Evolutionary conservation across 2,888 invertebrate species (phyloP).

Genomic region (Trissolcus brochymenae): DNA sequence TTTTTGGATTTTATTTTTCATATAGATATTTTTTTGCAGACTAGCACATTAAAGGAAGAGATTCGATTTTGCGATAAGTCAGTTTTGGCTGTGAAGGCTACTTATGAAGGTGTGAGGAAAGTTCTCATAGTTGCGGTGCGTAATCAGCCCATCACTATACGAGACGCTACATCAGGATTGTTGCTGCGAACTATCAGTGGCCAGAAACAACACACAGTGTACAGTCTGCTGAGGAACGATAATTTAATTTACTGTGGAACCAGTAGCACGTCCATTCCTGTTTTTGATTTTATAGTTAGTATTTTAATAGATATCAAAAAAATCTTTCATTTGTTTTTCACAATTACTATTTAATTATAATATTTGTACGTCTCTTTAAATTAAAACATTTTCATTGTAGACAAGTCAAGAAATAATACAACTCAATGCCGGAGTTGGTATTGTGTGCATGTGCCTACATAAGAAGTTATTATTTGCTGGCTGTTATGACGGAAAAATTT

Average conservation of each 20-base stretch:
- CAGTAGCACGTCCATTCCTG: constrained; percentile 83
- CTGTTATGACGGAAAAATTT: constrained; percentile 88
- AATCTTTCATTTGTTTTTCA: not conserved
- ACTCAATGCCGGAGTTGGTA: constrained; percentile 83
- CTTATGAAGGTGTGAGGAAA: constrained; percentile 84
- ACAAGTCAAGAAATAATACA: constrained; percentile 81
- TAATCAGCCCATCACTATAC: constrained; percentile 83
- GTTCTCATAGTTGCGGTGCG: constrained; percentile 84
- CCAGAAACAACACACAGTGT: constrained; percentile 81
- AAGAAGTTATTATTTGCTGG: constrained; percentile 83
- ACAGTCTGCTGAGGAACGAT: constrained; percentile 83
- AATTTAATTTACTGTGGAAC: constrained; percentile 87
- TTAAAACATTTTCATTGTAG: constrained; percentile 74
- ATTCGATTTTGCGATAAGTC: constrained; percentile 81
- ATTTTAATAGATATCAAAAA: not conserved
- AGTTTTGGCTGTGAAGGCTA: constrained; percentile 83
- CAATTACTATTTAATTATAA: no score
- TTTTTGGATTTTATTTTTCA: not conserved
- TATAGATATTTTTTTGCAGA: constrained; percentile 58
- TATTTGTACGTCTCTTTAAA: not conserved
- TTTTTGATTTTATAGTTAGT: constrained; percentile 87
- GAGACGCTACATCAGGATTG: constrained; percentile 85
- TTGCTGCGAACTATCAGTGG: constrained; percentile 81
- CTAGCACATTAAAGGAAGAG: constrained; percentile 66
- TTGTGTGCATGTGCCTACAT: constrained; percentile 83